Percentiles rank a stretch among this genome's conserved stretches.
These are phyloP conservation scores for Macrobrachium rosenbergii DNA, from an alignment of 1,140 invertebrate genomes.

Conservation along the genomic window DNA sequence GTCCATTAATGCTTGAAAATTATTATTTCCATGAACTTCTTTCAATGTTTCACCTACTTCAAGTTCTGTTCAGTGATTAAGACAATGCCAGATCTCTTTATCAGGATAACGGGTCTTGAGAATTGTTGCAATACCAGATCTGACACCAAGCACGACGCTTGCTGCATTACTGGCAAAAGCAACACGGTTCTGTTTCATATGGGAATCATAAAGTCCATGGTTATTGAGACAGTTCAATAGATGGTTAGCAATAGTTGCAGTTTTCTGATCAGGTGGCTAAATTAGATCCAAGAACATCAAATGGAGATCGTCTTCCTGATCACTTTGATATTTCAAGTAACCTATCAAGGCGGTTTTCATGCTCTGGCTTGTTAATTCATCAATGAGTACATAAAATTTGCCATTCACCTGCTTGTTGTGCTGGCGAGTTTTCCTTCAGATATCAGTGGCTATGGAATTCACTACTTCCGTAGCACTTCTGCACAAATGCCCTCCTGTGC, in stretches of 20 bases:
- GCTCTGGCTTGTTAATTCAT: not conserved
- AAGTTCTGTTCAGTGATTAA: not conserved
- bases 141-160: conserved; percentile 23
- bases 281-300: too few relatives aligned
- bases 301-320: not conserved
- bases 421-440: too few relatives aligned
- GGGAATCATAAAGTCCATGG: conserved; percentile 24
- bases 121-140: conserved; percentile 16
- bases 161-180: not conserved
- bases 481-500: too few relatives aligned
- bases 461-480: too few relatives aligned
- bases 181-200: conserved; percentile 32
- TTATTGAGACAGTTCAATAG: conserved; percentile 24
- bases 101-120: not conserved
- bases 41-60: not conserved
- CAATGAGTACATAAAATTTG: not conserved
- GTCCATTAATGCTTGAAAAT: conserved; percentile 15
- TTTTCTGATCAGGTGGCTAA: conserved; percentile 25
- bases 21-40: not conserved
- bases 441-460: too few relatives aligned
- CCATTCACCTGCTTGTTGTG: too few relatives aligned
- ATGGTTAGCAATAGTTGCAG: not conserved
- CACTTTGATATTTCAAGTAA: conserved; percentile 11
- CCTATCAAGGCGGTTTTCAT: not conserved
- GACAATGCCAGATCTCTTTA: too few relatives aligned